Evolutionary conservation across 1,140 invertebrate genomes (phyloP), one percentile per base, ranked within the genome.

Genomic region (Lepidurus packardi): DNA sequence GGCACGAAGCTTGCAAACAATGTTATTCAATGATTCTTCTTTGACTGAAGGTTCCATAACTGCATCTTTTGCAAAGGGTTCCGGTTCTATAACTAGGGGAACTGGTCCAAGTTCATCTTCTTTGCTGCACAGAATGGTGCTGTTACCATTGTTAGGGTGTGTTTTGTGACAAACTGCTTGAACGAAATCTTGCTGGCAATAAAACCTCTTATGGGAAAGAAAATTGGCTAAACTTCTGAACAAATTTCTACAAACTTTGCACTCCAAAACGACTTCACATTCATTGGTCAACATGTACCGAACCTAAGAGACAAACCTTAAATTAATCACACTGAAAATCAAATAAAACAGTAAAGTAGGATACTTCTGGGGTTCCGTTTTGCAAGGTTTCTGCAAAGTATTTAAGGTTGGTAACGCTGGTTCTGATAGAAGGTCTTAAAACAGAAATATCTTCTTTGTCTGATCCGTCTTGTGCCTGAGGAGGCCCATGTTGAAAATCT

Each of bases 211-310:
- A 82, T 95, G 94, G 73, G 91, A 91, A 80, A 95, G 88, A 82
- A 95, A 93, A 85, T 95, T 94, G 0, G 90, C 89, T 78, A 95
- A 85, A 82, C 91, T 92, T 82, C 94, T 88, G 84, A 94, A 95
- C 81, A 96, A 87, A 83, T 90, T 94, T n/a, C 89, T 86, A 84
- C 94, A 96, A 42, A 93, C 88, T 84, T 91, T 91, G 84, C 94
- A 96, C 84, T 96, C 94, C 83, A 93, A 92, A 81, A 96, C 89
- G 73, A 94, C 84, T 83, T 93, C 91, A 87, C 93, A 94, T 87
- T 95, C 93, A 83, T 91, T 88, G 16, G 88, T 85, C 8, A 96
- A 85, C 53, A 94, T 84, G 74, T 89, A 85, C 80, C 90, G 88
- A 21, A 94, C 87, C 90, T 93, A 86, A 78, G 87, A 86, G 73